A percentile compares a stretch with the other conserved stretches of the same genome.
phyloP scores from a whole-genome alignment of 1,140 invertebrate genomes.

The Drosophila nasuta region DNA sequence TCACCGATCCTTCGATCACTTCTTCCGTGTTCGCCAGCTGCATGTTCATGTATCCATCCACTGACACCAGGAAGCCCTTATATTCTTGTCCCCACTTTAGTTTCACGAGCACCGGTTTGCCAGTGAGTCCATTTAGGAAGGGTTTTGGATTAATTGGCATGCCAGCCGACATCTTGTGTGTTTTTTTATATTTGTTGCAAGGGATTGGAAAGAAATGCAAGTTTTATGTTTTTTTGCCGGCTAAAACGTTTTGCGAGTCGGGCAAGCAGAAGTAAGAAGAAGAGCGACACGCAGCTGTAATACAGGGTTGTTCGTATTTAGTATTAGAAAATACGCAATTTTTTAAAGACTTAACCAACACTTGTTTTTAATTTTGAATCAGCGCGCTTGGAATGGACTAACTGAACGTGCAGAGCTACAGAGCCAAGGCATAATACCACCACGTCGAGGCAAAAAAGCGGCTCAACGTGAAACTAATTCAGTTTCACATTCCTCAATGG shows the following conservation, averaged over 20 bases:
- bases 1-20: constrained; percentile 95
- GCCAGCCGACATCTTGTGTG: constrained; percentile 88
- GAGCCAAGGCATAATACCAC: constrained; percentile 65
- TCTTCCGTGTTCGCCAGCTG: constrained; percentile 99
- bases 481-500: constrained; percentile 2
- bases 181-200: constrained; percentile 48
- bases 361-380: constrained; percentile 8
- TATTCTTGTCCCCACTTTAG: constrained; percentile 99
- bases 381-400: constrained; percentile 85
- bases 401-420: constrained; percentile 72
- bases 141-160: constrained; percentile 99
- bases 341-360: constrained; percentile 5
- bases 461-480: not conserved
- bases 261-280: constrained; percentile 38
- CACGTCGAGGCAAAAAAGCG: constrained; percentile 61
- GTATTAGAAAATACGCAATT: constrained; percentile 33
- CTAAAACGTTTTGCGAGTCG: constrained; percentile 61
- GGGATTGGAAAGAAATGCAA: constrained; percentile 31
- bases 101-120: constrained; percentile 98
- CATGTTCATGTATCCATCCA: constrained; percentile 99
- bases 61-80: constrained; percentile 98
- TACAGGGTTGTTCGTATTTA: constrained; percentile 11
- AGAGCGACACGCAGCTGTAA: constrained; percentile 25
- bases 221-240: constrained; percentile 49
- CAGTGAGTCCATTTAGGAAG: constrained; percentile 98